Evolutionary conservation across 2,888 invertebrate genomes (phyloP), one percentile per base, ranked within the genome.

Genomic region (Entomobrya multifasciata): DNA sequence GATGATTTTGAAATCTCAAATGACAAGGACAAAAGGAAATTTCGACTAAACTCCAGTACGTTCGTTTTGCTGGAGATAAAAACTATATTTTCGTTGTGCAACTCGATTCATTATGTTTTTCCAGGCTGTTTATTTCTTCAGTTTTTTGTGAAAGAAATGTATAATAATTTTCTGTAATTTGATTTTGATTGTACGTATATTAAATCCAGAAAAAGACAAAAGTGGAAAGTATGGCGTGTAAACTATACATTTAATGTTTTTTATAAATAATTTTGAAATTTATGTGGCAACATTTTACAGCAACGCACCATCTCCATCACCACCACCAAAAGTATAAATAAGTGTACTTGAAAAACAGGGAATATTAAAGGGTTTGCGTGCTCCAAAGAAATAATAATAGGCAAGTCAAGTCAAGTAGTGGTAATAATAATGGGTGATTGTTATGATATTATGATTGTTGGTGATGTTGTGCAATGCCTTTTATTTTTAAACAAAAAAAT

Each of bases 91-190:
- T 41, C 41, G 36, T 36, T 36, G 36, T 36, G 49, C 49, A 49
- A 15, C 15, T 27, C 36, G 1, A 15, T 22, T 67, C 20, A 11
- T 44, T 22, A 20, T 41, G n/a, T n/a, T n/a, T 20, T 67, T 49
- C 44, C 67, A 67, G n/a, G 5, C 13, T 49, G 49, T 15, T 11
- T 49, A 49, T 49, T 49, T 49, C 13, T 47, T 44, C 13, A 11
- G 20, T 70, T 4, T n/a, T 1, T 49, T 47, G 25, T 70, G 22
- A 49, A 62, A 13, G 30, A 30, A 13, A 62, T 6, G 22, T 1
- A 44, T 13, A 25, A 81, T 81, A 81, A 72, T 81, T 72, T 36
- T 81, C 20, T 13, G 52, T 81, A 81, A 81, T 81, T 81, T 70
- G 81, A 81, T 70, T 70, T 72, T 81, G 81, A 81, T 81, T 81